Percentiles rank a stretch among this genome's conserved stretches.
Evolutionary conservation across 2,888 invertebrate species (phyloP).

Genomic region (Galeruca laticollis): DNA sequence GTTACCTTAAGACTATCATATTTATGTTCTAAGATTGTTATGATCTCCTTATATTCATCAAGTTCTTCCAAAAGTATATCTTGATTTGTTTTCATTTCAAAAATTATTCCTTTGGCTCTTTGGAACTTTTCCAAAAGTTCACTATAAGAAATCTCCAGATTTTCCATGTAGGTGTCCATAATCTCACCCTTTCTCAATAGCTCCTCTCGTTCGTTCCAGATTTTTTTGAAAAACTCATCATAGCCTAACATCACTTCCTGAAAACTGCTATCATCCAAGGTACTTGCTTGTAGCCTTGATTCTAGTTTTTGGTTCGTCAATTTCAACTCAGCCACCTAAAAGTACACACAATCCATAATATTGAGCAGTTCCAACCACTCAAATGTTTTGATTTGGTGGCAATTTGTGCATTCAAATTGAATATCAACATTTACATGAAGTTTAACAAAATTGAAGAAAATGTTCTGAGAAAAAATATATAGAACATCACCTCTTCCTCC

Average conservation of each 20-base stretch:
- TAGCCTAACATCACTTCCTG: conserved; percentile 55
- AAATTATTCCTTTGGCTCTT: conserved; percentile 57
- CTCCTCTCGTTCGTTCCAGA: conserved; percentile 56
- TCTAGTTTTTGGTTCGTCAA: conserved; percentile 44
- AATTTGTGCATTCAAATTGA: no score
- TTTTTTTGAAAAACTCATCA: conserved; percentile 56
- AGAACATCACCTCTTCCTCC: conserved; percentile 42
- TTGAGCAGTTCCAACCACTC: no score
- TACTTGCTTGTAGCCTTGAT: conserved; percentile 28
- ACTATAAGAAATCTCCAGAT: conserved; percentile 59
- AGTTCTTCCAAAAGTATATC: conserved; percentile 55
- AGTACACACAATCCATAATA: no score
- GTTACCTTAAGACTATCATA: conserved; percentile 52
- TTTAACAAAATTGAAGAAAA: neutral
- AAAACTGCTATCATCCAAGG: conserved; percentile 45
- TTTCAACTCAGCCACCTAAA: conserved; percentile 42
- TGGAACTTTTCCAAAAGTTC: conserved; percentile 60
- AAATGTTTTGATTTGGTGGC: no score
- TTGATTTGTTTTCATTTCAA: conserved; percentile 59
- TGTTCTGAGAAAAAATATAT: neutral
- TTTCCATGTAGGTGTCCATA: conserved; percentile 54
- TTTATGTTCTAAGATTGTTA: conserved; percentile 52
- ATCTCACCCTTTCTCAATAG: conserved; percentile 54
- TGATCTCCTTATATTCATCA: conserved; percentile 51
- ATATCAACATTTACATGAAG: no score